These are phyloP conservation scores for Blastomussa wellsi DNA, from an alignment of 92 coral and sea anemone genomes.

Conservation along the genomic window DNA sequence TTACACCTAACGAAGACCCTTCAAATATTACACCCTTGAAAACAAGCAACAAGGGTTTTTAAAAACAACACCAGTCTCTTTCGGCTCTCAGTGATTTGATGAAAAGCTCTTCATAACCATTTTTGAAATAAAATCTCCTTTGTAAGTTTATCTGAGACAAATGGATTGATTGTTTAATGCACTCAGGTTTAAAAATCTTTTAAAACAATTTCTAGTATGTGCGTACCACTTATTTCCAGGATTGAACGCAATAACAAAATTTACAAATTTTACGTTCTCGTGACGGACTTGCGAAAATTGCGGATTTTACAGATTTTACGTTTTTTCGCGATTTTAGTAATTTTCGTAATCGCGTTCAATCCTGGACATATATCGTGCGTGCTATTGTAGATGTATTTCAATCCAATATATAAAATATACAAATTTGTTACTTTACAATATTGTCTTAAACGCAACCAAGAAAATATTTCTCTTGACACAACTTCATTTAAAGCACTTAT, in stretches of 20 bases:
- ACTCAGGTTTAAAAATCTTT: neutral
- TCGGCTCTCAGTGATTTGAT: neutral
- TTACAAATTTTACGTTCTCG: no score
- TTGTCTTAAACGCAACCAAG: neutral
- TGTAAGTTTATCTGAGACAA: no score
- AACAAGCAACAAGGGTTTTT: neutral
- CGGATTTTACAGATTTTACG: no score
- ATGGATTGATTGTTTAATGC: neutral
- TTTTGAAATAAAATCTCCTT: neutral
- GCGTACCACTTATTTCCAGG: no score
- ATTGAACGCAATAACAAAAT: no score
- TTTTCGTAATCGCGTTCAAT: no score
- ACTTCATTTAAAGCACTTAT: neutral
- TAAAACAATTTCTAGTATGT: neutral
- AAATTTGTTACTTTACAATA: neutral
- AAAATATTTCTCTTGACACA: neutral
- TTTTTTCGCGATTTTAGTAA: no score
- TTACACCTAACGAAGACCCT: no score
- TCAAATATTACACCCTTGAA: neutral
- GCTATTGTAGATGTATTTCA: neutral
- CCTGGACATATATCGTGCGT: no score
- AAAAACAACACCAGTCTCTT: neutral
- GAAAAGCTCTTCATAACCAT: neutral
- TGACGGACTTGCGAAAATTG: no score
- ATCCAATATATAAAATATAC: slow-evolving; percentile 16